Conservation (phyloP, 2,113 vertebrate genomes). For the Lepidothrix coronata region DNA sequence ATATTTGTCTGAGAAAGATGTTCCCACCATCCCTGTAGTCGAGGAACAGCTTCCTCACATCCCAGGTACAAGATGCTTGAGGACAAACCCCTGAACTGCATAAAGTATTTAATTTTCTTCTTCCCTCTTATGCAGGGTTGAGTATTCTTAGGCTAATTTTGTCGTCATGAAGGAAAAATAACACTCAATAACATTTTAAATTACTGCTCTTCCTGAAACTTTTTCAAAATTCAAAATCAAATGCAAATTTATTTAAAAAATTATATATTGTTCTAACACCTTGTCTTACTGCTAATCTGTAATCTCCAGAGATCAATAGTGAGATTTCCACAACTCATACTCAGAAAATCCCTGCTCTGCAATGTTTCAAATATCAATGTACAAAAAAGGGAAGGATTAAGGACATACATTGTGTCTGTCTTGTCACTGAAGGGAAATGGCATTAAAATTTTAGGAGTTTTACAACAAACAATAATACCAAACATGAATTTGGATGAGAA, state of each 20-base stretch:
- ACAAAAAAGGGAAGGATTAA: background rate
- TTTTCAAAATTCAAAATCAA: background rate
- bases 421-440: background rate
- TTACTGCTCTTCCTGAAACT: background rate
- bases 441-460: background rate
- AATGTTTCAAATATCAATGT: background rate
- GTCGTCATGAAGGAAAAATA: background rate
- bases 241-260: background rate
- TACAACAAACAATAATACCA: background rate
- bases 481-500: background rate
- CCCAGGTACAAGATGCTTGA: background rate
- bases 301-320: background rate
- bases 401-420: accelerated
- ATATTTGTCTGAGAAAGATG: background rate
- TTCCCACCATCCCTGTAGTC: background rate
- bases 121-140: background rate
- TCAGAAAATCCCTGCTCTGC: background rate
- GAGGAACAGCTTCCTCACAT: background rate
- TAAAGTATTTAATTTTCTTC: background rate
- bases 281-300: background rate
- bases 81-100: background rate
- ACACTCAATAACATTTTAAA: background rate
- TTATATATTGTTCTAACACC: background rate
- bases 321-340: background rate
- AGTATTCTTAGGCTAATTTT: background rate